Conservation (phyloP, 2,797 vertebrate species). For the Syndactyla subalaris region DNA sequence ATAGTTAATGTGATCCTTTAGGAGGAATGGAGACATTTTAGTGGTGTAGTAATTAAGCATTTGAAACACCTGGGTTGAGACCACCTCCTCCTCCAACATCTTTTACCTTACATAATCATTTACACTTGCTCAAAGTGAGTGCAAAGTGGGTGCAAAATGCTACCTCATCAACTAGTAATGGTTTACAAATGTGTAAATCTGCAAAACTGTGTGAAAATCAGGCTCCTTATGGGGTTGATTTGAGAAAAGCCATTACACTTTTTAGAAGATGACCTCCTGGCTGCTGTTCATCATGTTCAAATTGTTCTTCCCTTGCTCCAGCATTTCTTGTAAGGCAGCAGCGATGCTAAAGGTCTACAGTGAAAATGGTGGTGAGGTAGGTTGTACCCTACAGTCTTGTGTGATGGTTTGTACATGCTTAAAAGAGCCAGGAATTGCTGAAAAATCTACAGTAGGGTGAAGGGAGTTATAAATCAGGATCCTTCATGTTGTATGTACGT, state of each 20-base stretch:
- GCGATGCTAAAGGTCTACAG: background rate
- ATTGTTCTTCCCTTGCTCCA: background rate
- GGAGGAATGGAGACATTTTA: background rate
- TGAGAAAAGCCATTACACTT: background rate
- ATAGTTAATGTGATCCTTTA: background rate
- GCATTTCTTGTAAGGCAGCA: accelerated
- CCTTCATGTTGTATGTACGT: accelerated
- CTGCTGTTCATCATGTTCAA: background rate
- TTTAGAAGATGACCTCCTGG: background rate
- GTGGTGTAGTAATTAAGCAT: background rate
- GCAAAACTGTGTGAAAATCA: background rate
- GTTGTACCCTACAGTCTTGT: background rate
- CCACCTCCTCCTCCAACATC: background rate
- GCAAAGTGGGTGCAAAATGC: background rate
- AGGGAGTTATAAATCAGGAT: background rate
- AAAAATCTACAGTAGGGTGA: background rate
- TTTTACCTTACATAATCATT: background rate
- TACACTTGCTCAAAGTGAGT: background rate
- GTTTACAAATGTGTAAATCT: background rate
- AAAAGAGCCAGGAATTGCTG: background rate
- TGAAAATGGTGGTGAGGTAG: background rate
- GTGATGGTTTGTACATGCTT: background rate
- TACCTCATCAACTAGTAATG: background rate
- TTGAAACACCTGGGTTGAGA: background rate
- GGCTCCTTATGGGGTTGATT: background rate